Evolutionary conservation across 1,140 invertebrate species (phyloP).

Genomic region (Centruroides sculpturatus): DNA sequence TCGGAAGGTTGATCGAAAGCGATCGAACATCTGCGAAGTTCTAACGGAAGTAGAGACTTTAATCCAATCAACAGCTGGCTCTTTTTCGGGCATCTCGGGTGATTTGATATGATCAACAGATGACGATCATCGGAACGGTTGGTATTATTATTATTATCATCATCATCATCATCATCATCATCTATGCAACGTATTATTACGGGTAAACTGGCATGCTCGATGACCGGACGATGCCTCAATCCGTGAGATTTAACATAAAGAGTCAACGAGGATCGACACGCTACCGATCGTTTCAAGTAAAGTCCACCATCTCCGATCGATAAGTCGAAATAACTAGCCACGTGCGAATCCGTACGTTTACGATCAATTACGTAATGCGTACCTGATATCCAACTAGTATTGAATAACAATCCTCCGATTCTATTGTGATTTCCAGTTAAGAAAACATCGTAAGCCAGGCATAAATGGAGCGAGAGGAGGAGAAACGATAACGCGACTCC

Average conservation of each 20-base stretch:
- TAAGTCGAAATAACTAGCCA: background rate
- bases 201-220: conserved; percentile 4
- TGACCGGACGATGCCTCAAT: background rate
- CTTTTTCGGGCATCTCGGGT: background rate
- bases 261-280: background rate
- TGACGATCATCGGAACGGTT: background rate
- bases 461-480: background rate
- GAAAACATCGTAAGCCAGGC: background rate
- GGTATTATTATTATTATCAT: background rate
- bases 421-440: background rate
- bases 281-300: background rate
- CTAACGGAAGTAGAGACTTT: background rate
- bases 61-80: conserved; percentile 7
- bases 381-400: background rate
- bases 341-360: too few species aligned
- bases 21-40: conserved; percentile 4
- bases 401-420: conserved; percentile 4
- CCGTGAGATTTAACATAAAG: background rate
- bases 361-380: conserved; percentile 3
- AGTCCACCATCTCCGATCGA: background rate
- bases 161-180: background rate
- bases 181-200: background rate
- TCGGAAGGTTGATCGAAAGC: conserved; percentile 1
- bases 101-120: background rate
- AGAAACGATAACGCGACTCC: too few species aligned